These are phyloP conservation scores for Euproctis similis DNA, from an alignment of 2,888 invertebrate species.

Conservation along the genomic window DNA sequence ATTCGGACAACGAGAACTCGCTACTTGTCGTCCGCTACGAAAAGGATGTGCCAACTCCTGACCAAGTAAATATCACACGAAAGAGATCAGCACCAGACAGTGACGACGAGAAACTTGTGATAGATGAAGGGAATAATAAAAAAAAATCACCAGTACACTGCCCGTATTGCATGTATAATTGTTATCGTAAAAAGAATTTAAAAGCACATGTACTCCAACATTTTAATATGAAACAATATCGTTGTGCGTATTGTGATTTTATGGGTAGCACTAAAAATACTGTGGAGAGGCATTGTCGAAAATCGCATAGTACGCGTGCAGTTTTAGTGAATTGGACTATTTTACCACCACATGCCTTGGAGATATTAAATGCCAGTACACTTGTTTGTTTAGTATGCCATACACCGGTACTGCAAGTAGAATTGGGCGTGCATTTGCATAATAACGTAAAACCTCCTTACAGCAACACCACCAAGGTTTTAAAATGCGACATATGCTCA, in stretches of 20 bases:
- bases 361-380: constrained; percentile 8
- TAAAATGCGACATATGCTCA: constrained; percentile 62
- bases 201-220: constrained; percentile 61
- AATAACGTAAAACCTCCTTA: constrained; percentile 27
- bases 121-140: constrained; percentile 31
- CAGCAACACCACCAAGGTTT: constrained; percentile 41
- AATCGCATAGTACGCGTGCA: constrained; percentile 35
- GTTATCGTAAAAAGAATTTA: constrained; percentile 25
- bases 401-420: constrained; percentile 24
- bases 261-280: background rate
- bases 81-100: constrained; percentile 29
- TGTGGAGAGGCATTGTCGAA: background rate
- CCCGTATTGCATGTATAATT: constrained; percentile 36
- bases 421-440: constrained; percentile 34
- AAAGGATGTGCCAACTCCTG: constrained; percentile 40
- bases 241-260: constrained; percentile 54
- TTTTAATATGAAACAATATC: constrained; percentile 56
- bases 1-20: constrained; percentile 40
- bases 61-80: constrained; percentile 14
- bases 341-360: constrained; percentile 19
- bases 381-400: constrained; percentile 50
- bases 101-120: constrained; percentile 42
- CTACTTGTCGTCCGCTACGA: constrained; percentile 55
- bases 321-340: constrained; percentile 13
- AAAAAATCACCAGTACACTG: constrained; percentile 27